Base-by-base conservation (phyloP, 2,888 invertebrate genomes). In the Brassicogethes aeneus region DNA sequence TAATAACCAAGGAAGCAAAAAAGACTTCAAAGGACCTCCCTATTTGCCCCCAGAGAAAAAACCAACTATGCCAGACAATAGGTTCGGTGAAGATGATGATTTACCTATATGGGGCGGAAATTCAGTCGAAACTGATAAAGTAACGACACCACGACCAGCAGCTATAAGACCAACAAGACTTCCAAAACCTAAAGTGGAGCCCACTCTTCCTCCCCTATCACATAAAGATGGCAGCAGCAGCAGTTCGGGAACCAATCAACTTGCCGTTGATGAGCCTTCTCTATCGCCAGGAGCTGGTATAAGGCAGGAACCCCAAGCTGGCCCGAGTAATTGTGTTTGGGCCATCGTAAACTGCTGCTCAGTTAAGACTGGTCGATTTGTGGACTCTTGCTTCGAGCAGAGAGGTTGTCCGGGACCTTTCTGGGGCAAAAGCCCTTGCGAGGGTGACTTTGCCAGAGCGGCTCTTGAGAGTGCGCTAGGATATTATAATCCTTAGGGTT, bases 301-400 rank as follows among this genome's bases (percentile, higher is more conserved):
- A 23, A 50, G 36, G 47, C 46, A 10, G 56, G 61, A 29, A 64
- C 63, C 0, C 49, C 32, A 5, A 23, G 56, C 62, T 38, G 70
- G 70, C 15, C 70, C 80, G 1, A 71, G 77, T 5, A 72, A 74
- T 1, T 88, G 88, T 55, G 78, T 82, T 0, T 80, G 83, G 77
- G 87, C 87, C 0, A 82, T 87, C 37, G 68, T 85, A 3, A 76
- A 80, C 2, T 89, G 88, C 57, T 88, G 88, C 56, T 70, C 77
- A 1, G 64, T 67, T 0, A 61, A 63, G 16, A 66, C 66, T n/a
- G 67, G 66, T 43, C 63, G 69, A 10, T 65, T 76, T 37, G 65
- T 71, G 2, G 70, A 72, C 48, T 65, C 60, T 10, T 89, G 88
- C 60, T 88, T 88, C 45, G 86, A 86, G 62, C 68, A 74, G 5